Percentiles rank a stretch among this genome's conserved stretches.
Evolutionary conservation across 2,888 invertebrate genomes (phyloP).

Genomic region (Leptinotarsa rubiginosa): DNA sequence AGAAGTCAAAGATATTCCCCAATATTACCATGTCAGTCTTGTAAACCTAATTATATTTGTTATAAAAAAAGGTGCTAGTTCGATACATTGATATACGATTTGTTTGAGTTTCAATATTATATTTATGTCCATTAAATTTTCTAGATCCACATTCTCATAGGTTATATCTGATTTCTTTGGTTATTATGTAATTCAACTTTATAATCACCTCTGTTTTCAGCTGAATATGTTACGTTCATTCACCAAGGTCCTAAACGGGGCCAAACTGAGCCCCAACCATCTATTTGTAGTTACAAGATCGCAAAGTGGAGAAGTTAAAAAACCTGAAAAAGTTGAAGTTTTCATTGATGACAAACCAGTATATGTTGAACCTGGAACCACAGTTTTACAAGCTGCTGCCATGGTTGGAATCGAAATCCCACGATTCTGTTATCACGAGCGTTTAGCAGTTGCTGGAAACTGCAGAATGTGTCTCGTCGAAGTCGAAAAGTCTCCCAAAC

Average conservation of each 20-base stretch:
- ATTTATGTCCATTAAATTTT: too few relatives aligned
- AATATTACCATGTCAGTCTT: neutral
- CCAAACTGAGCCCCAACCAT: slow-evolving; percentile 60
- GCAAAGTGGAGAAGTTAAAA: slow-evolving; percentile 57
- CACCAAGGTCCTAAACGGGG: slow-evolving; percentile 72
- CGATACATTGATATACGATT: neutral
- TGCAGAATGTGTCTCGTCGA: slow-evolving; percentile 99
- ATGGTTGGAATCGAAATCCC: slow-evolving; percentile 97
- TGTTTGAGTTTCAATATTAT: neutral
- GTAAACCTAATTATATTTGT: neutral
- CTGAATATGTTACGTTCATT: slow-evolving; percentile 80
- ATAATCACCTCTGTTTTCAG: neutral
- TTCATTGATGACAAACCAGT: slow-evolving; percentile 98
- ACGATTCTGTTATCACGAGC: slow-evolving; percentile 98
- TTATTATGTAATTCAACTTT: slow-evolving; percentile 15
- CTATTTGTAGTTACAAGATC: slow-evolving; percentile 53
- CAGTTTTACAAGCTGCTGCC: slow-evolving; percentile 96
- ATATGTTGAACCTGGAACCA: slow-evolving; percentile 94
- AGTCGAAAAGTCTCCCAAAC: slow-evolving; percentile 98
- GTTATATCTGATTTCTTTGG: slow-evolving; percentile 2
- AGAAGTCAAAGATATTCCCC: too few relatives aligned
- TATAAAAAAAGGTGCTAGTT: neutral
- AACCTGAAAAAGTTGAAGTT: slow-evolving; percentile 85
- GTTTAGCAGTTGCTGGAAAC: slow-evolving; percentile 98
- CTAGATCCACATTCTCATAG: neutral